phyloP scores from a whole-genome alignment of 2,888 invertebrate species.

The Baronia brevicornis region DNA sequence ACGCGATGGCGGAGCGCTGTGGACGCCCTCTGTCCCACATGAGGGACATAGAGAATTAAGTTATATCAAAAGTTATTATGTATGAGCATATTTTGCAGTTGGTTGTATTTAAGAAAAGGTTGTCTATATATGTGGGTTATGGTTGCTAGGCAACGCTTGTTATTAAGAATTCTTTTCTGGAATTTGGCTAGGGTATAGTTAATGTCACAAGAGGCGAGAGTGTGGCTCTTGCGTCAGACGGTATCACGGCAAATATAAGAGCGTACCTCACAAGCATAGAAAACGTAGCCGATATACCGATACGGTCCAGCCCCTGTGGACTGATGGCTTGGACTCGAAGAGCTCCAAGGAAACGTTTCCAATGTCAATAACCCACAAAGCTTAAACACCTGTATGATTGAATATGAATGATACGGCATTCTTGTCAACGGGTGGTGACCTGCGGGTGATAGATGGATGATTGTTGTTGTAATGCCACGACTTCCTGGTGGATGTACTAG shows the following conservation, averaged over 20 bases:
- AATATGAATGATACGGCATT: conserved; percentile 75
- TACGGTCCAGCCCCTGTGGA: conserved; percentile 14
- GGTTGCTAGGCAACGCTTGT: too few relatives aligned
- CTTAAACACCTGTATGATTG: conserved; percentile 85
- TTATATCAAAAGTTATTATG: too few relatives aligned
- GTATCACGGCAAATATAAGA: conserved; percentile 55
- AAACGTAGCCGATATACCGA: conserved; percentile 53
- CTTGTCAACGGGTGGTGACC: conserved; percentile 70
- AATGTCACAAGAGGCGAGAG: conserved; percentile 28
- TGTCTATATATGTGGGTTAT: too few relatives aligned
- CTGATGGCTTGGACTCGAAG: conserved; percentile 29
- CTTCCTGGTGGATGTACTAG: conserved; percentile 89
- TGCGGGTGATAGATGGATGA: conserved; percentile 74
- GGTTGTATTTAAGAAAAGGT: too few relatives aligned
- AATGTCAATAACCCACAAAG: conserved; percentile 13
- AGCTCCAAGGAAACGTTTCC: conserved; percentile 34
- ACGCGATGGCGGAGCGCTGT: too few relatives aligned
- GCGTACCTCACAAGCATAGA: conserved; percentile 32
- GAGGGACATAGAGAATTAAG: too few relatives aligned
- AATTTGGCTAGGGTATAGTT: conserved; percentile 31
- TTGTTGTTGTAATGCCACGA: conserved; percentile 89
- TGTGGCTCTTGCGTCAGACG: conserved; percentile 42
- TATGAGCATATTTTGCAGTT: too few relatives aligned
- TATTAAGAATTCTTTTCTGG: conserved; percentile 13
- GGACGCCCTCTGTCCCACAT: too few relatives aligned